phyloP scores from a whole-genome alignment of 1,140 invertebrate species.

The Macrobrachium nipponense region DNA sequence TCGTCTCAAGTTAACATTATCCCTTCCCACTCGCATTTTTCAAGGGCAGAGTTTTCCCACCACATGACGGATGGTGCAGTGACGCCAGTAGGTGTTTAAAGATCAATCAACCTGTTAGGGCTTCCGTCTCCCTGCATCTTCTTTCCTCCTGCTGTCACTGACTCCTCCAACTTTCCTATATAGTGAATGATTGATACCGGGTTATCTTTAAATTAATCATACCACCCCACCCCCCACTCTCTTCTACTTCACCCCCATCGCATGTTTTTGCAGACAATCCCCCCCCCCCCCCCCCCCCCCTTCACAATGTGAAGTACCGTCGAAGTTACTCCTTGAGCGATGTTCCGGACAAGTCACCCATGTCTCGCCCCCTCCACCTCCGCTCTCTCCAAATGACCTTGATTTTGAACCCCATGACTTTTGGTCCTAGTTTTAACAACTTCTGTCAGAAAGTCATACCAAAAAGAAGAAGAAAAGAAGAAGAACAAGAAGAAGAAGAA shows the following conservation, averaged over 20 bases:
- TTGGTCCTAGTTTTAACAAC: conserved; percentile 35
- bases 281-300: background rate
- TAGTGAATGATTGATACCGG: too few relatives aligned
- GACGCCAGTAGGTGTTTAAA: too few relatives aligned
- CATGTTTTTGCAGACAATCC: background rate
- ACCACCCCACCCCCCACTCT: background rate
- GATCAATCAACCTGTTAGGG: too few relatives aligned
- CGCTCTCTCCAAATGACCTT: conserved; percentile 3
- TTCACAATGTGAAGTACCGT: too few relatives aligned
- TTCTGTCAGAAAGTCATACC: conserved; percentile 19
- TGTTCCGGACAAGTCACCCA: too few relatives aligned
- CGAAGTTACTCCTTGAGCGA: too few relatives aligned
- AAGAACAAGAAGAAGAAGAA: conserved; percentile 43
- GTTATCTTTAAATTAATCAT: background rate
- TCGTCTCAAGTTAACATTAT: too few relatives aligned
- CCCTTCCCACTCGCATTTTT: too few relatives aligned
- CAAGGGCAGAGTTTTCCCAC: too few relatives aligned
- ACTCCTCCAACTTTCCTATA: background rate
- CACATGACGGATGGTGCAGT: too few relatives aligned
- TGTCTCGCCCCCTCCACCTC: too few relatives aligned
- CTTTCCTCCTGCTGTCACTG: background rate
- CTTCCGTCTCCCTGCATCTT: background rate
- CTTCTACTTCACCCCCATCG: background rate
- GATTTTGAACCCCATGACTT: conserved; percentile 39
- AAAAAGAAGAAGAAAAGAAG: conserved; percentile 31